phyloP scores from a whole-genome alignment of 1,140 invertebrate species.

The Tetramorium parvispinum region DNA sequence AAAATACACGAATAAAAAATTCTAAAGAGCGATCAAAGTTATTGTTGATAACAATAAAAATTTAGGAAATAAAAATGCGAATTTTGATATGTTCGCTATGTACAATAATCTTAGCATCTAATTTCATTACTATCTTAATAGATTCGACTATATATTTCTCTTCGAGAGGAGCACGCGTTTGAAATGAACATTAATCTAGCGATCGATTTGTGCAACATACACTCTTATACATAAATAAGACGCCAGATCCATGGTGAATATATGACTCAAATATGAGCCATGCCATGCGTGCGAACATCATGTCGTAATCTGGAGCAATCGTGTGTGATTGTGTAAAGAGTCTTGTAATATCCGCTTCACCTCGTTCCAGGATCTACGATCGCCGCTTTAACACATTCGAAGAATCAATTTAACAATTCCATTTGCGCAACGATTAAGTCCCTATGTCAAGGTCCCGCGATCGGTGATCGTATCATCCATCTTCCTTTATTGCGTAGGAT shows the following conservation, averaged over 20 bases:
- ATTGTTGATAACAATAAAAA: neutral
- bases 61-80: neutral
- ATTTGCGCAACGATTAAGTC: conserved; percentile 58
- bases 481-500: conserved; percentile 65
- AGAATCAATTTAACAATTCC: conserved; percentile 55
- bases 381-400: conserved; percentile 12
- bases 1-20: neutral
- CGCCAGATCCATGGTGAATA: conserved; percentile 7
- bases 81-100: neutral
- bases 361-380: neutral
- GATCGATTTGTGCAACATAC: neutral
- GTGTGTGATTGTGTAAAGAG: conserved; percentile 16
- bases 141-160: neutral
- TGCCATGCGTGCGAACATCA: neutral
- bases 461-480: conserved; percentile 52
- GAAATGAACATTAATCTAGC: neutral
- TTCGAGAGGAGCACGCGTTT: neutral
- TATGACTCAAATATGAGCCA: neutral
- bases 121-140: conserved; percentile 8
- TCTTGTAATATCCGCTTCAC: conserved; percentile 33
- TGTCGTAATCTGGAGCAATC: conserved; percentile 34
- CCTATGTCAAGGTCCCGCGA: conserved; percentile 34
- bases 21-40: neutral
- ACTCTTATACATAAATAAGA: neutral
- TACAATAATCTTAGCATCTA: neutral